Percentiles rank a stretch among this genome's conserved stretches.
Conservation (phyloP, 2,113 vertebrate genomes). For the Chaetorhynchus papuensis region DNA sequence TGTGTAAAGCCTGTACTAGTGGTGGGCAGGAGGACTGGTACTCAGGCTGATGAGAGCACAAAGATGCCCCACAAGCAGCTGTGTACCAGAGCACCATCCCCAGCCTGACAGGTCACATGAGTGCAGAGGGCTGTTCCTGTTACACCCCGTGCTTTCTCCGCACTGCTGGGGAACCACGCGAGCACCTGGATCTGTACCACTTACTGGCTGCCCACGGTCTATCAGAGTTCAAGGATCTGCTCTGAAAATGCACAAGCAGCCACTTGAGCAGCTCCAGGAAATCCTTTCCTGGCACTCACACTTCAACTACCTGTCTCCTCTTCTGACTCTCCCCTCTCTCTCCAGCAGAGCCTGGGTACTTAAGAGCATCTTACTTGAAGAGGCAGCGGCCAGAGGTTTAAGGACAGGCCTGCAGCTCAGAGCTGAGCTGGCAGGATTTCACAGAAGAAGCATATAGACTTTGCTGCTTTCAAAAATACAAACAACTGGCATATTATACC, state of each 20-base stretch:
- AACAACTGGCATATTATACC: neutral
- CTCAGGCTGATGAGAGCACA: neutral
- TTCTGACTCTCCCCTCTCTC: neutral
- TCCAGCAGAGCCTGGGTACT: neutral
- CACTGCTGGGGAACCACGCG: rapidly evolving
- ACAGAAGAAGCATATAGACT: rapidly evolving
- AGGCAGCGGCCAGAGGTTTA: neutral
- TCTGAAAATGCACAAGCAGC: neutral
- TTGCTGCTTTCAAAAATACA: neutral
- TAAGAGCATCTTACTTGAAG: neutral
- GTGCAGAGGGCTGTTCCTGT: neutral
- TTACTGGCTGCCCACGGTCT: neutral
- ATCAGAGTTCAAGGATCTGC: neutral
- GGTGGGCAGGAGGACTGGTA: neutral
- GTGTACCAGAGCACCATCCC: neutral
- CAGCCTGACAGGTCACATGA: neutral
- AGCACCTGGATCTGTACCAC: neutral
- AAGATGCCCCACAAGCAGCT: neutral
- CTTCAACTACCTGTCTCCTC: neutral
- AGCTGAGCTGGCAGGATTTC: neutral
- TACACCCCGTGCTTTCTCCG: neutral
- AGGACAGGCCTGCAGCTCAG: neutral
- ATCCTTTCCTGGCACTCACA: neutral
- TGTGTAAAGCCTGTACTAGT: neutral
- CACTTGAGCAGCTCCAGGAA: neutral